Evolutionary conservation across 2,797 vertebrate genomes (phyloP), one percentile per base, ranked within the genome.

Genomic region (Sebastes diploproa): DNA sequence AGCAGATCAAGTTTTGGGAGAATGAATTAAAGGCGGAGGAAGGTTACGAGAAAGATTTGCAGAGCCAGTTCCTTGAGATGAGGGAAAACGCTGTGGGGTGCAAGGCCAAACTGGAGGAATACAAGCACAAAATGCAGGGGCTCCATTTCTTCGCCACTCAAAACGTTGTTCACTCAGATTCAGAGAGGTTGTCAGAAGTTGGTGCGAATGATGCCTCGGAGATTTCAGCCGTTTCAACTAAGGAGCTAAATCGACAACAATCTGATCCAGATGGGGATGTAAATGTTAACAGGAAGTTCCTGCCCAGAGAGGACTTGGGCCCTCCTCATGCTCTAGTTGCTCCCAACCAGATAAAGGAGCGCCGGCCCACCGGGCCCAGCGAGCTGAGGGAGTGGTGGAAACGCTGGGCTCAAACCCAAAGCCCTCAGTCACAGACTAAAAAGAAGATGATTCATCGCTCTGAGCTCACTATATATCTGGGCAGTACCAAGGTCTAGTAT

Each of bases 361-460:
- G 89, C 1, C 87, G 88, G 76, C 89, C 76, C 80, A 94, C 90
- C 0, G 93, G 94, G 1, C 92, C 95, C 10, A 85, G 83, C 0
- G 94, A 96, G 80, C 90, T 96, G 13, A 93, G 94, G 81, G 95
- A 95, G 84, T 94, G 93, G 93, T 96, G 95, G 95, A 80, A 75
- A 14, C 91, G 89, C 75, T 95, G 94, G 95, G 89, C 94, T 23
- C 87, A 92, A 63, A 82, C 82, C 56, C 94, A 94, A 29, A 88
- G 55, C 60, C 13, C 79, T 12, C 87, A 73, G 22, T 14, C 76
- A 4, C 82, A 78, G 61, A 74, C 52, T 7, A 86, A 81, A 81
- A 78, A 81, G 14, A 90, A 89, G 46, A 77, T 67, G 18, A 65
- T 95, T 11, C 95, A 96, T 74, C 92, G 95, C 69, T 94, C 96